Conservation (phyloP, 35 echinoderm and acorn worm genomes). For the Diadema setosum region DNA sequence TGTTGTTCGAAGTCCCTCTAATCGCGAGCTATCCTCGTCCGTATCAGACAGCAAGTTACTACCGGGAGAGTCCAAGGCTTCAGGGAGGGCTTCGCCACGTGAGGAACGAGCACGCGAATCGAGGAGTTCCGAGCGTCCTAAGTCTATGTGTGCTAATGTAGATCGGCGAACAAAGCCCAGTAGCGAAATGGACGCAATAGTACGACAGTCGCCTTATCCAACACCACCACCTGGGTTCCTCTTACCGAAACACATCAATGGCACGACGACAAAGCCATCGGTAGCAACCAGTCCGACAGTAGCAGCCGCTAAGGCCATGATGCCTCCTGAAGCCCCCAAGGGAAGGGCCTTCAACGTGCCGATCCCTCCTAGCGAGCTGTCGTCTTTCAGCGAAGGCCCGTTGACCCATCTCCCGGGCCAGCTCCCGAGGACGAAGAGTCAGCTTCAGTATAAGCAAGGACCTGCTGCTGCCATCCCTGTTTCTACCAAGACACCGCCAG, state of each 20-base stretch:
- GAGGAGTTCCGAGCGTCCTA: background rate
- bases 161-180: background rate
- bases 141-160: conserved; percentile 21
- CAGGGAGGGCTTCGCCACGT: background rate
- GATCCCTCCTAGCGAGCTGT: conserved; percentile 46
- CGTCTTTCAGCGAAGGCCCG: conserved; percentile 42
- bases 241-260: conserved; percentile 75
- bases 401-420: conserved; percentile 74
- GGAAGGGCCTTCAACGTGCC: conserved; percentile 65
- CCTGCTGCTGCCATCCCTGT: background rate
- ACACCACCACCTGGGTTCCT: conserved; percentile 77
- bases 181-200: background rate
- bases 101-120: background rate
- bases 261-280: conserved; percentile 20
- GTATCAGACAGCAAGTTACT: background rate
- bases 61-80: background rate
- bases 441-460: conserved; percentile 38
- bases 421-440: conserved; percentile 71
- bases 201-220: conserved; percentile 16
- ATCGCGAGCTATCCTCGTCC: background rate
- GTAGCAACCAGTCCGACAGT: background rate
- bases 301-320: background rate
- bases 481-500: background rate
- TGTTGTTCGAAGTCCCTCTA: background rate
- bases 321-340: background rate